Evolutionary conservation across 1,140 invertebrate genomes (phyloP).

Genomic region (Caerostris darwini): DNA sequence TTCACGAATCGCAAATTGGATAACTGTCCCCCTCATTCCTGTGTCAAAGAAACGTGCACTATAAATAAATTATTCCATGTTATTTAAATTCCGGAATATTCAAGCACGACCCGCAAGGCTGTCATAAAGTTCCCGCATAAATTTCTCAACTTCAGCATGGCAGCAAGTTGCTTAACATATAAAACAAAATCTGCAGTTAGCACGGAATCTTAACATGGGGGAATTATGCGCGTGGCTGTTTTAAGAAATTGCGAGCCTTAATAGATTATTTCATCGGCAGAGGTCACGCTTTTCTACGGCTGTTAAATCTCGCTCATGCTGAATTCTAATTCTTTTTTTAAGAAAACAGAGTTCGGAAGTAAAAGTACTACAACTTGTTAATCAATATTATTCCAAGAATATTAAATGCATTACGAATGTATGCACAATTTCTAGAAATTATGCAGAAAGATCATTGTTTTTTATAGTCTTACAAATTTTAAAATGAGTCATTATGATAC

Average conservation of each 20-base stretch:
- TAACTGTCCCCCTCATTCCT: neutral
- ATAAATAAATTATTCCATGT: constrained; percentile 35
- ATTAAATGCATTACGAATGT: no score
- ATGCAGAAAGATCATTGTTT: no score
- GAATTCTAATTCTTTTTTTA: neutral
- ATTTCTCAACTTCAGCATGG: neutral
- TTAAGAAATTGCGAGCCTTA: neutral
- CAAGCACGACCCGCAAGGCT: neutral
- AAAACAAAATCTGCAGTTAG: constrained; percentile 10
- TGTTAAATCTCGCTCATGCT: neutral
- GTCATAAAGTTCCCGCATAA: constrained; percentile 36
- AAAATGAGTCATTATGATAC: no score
- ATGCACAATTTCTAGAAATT: no score
- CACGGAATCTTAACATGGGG: neutral
- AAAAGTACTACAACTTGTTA: neutral
- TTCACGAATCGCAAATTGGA: constrained; percentile 39
- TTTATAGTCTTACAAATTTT: no score
- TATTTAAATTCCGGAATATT: constrained; percentile 37
- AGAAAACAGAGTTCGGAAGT: neutral
- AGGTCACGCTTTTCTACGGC: neutral
- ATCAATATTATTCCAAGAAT: no score
- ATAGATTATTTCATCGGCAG: neutral
- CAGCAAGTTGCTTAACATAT: neutral
- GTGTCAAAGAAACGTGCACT: constrained; percentile 12
- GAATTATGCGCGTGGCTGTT: constrained; percentile 12